phyloP scores from a whole-genome alignment of 2,888 invertebrate species.

The Lepidocyrtoides sp. region DNA sequence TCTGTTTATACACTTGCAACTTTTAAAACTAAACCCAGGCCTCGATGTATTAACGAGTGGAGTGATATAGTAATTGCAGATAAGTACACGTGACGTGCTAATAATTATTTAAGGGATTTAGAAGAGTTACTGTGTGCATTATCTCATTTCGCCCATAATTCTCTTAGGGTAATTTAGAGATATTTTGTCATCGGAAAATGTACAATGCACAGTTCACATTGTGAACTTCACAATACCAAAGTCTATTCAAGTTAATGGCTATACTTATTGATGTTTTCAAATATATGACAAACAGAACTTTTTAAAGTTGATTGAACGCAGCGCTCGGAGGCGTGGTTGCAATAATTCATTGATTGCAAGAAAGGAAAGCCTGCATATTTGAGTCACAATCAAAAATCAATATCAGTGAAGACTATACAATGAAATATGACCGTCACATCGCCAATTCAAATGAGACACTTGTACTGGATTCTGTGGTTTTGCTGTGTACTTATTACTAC shows the following conservation, averaged over 20 bases:
- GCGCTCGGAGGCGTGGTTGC: neutral
- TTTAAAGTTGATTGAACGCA: neutral
- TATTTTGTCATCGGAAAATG: neutral
- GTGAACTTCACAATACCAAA: constrained; percentile 80
- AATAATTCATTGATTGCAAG: neutral
- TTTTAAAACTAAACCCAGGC: neutral
- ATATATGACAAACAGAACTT: too few relatives aligned
- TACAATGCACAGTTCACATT: constrained; percentile 7
- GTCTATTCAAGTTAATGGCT: constrained; percentile 71
- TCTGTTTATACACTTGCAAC: neutral
- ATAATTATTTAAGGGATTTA: neutral
- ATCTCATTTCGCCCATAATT: too few relatives aligned
- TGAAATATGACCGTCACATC: constrained; percentile 39
- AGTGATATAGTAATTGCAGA: neutral
- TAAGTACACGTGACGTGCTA: too few relatives aligned
- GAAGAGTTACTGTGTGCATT: too few relatives aligned
- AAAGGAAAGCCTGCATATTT: neutral
- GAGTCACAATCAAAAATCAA: constrained; percentile 29
- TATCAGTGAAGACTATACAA: constrained; percentile 41
- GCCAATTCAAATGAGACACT: constrained; percentile 5
- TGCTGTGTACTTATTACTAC: constrained; percentile 31
- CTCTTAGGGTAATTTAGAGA: too few relatives aligned
- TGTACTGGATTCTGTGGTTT: constrained; percentile 10
- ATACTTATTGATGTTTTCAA: too few relatives aligned
- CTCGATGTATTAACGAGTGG: neutral